Evolutionary conservation across 2,888 invertebrate species (phyloP).

Genomic region (Pachycephus smyrnensis): DNA sequence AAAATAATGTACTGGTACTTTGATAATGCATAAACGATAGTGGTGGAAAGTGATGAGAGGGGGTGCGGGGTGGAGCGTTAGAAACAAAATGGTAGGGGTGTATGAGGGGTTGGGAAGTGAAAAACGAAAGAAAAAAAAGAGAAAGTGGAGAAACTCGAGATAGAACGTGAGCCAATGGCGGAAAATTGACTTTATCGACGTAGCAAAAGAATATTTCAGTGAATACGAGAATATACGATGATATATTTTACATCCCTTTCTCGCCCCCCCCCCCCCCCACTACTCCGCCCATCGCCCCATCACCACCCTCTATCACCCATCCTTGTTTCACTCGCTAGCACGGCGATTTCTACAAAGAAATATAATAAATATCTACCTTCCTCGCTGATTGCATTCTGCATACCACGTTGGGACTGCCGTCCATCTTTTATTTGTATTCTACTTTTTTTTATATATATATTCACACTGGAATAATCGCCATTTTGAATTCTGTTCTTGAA

Average conservation of each 20-base stretch:
- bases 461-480: neutral
- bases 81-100: conserved; percentile 2
- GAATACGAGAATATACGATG: neutral
- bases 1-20: no score
- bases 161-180: neutral
- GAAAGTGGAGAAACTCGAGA: neutral
- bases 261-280: no score
- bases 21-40: conserved; percentile 8
- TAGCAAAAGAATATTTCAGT: neutral
- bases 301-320: no score
- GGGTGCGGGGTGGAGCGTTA: neutral
- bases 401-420: neutral
- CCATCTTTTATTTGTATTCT: no score
- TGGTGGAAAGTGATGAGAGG: conserved; percentile 6
- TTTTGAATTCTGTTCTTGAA: neutral
- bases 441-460: neutral
- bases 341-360: neutral
- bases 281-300: no score
- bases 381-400: neutral
- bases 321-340: neutral
- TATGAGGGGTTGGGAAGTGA: no score
- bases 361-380: neutral
- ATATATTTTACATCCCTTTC: no score
- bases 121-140: no score
- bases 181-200: neutral